Evolutionary conservation across 2,888 invertebrate species (phyloP).

Genomic region (Hypolimnas misippus): DNA sequence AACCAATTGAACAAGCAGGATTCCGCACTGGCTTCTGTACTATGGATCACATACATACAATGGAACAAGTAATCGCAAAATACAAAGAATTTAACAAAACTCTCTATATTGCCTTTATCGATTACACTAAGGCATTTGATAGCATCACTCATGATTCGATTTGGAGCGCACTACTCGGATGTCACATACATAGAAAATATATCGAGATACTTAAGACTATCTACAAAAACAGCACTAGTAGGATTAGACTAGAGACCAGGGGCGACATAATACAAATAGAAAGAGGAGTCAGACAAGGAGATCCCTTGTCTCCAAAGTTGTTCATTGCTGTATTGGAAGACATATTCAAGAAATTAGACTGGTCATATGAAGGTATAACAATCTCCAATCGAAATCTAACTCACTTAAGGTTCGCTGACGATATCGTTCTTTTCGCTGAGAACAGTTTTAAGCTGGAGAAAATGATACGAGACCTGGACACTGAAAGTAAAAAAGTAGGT

Average conservation of each 20-base stretch:
- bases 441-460: conserved; percentile 18
- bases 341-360: conserved; percentile 1
- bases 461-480: conserved; percentile 27
- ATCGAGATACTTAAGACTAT: not conserved
- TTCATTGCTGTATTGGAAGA: conserved; percentile 1
- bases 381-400: conserved; percentile 14
- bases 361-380: not conserved
- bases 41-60: not conserved
- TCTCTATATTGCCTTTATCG: not conserved
- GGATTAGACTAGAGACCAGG: not conserved
- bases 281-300: conserved; percentile 10
- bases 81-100: not conserved
- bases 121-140: not conserved
- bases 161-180: too few species aligned
- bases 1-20: conserved; percentile 21
- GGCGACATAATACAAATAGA: not conserved
- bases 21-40: not conserved
- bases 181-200: too few species aligned
- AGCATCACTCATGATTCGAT: not conserved
- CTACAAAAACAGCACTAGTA: not conserved
- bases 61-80: not conserved
- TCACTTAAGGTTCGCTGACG: conserved; percentile 36
- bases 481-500: conserved; percentile 32
- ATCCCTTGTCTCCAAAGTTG: not conserved
- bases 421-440: conserved; percentile 33